These are phyloP conservation scores for Ophion obscuratus DNA, from an alignment of 2,888 invertebrate species.

Conservation along the genomic window DNA sequence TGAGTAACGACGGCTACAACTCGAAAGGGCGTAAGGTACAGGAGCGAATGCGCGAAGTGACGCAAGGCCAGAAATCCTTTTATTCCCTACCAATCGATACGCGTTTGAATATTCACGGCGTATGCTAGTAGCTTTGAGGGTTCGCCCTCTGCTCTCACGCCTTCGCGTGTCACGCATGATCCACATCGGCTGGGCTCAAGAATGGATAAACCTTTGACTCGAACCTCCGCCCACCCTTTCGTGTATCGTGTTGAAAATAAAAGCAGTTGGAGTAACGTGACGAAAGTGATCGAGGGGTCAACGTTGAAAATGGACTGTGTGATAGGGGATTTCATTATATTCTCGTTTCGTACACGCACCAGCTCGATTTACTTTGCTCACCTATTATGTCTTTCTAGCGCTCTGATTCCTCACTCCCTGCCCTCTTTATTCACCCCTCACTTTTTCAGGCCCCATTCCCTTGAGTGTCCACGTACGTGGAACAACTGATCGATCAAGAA, in stretches of 20 bases:
- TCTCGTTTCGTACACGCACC: slow-evolving; percentile 58
- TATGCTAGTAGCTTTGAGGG: slow-evolving; percentile 20
- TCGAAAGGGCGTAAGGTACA: neutral
- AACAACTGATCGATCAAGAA: slow-evolving; percentile 20
- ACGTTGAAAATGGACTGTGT: slow-evolving; percentile 42
- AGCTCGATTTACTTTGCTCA: slow-evolving; percentile 48
- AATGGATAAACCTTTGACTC: slow-evolving; percentile 33
- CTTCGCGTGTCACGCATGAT: slow-evolving; percentile 58
- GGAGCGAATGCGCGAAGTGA: neutral
- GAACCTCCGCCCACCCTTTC: neutral
- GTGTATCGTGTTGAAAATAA: slow-evolving; percentile 22
- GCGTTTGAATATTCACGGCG: slow-evolving; percentile 6
- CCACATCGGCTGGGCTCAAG: slow-evolving; percentile 32
- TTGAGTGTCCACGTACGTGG: neutral
- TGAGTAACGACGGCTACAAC: neutral
- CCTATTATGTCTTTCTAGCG: slow-evolving; percentile 24
- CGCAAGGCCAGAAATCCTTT: neutral
- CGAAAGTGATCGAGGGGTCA: slow-evolving; percentile 40
- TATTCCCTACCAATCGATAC: neutral
- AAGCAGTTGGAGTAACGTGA: slow-evolving; percentile 4
- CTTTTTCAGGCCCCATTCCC: neutral
- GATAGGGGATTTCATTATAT: slow-evolving; percentile 62
- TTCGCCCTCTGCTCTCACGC: slow-evolving; percentile 9
- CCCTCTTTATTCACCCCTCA: neutral
- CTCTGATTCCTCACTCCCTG: slow-evolving; percentile 20